phyloP scores from a whole-genome alignment of 2,888 invertebrate genomes.

The Acanthosoma haemorrhoidale region DNA sequence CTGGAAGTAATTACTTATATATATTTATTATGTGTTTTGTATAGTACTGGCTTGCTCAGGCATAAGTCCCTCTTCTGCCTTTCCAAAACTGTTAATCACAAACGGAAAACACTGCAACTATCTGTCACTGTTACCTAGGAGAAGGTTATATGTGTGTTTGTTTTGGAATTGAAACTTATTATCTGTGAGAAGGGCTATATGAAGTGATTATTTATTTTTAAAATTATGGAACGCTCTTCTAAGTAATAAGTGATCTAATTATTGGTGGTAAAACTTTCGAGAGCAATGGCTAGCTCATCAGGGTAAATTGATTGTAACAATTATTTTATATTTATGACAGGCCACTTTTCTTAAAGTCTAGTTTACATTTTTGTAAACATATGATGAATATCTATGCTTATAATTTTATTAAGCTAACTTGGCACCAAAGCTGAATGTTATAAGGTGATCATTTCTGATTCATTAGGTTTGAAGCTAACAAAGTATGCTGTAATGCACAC shows the following conservation, averaged over 20 bases:
- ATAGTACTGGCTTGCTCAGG: no score
- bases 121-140: no score
- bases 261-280: not conserved
- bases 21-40: no score
- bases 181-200: not conserved
- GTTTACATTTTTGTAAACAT: not conserved
- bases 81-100: no score
- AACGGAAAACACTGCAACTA: no score
- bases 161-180: not conserved
- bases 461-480: conserved; percentile 60
- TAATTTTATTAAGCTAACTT: not conserved
- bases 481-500: conserved; percentile 86
- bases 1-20: no score
- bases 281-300: conserved; percentile 31
- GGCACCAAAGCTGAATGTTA: not conserved
- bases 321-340: not conserved
- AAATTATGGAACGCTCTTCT: no score
- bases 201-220: no score
- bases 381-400: not conserved
- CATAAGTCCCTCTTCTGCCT: no score
- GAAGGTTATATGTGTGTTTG: not conserved
- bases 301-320: conserved; percentile 22
- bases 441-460: not conserved
- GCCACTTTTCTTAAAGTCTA: not conserved
- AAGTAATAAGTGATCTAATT: not conserved